Evolutionary conservation across 1,140 invertebrate species (phyloP), one percentile per base, ranked within the genome.

Genomic region (Trichonephila clavipes): DNA sequence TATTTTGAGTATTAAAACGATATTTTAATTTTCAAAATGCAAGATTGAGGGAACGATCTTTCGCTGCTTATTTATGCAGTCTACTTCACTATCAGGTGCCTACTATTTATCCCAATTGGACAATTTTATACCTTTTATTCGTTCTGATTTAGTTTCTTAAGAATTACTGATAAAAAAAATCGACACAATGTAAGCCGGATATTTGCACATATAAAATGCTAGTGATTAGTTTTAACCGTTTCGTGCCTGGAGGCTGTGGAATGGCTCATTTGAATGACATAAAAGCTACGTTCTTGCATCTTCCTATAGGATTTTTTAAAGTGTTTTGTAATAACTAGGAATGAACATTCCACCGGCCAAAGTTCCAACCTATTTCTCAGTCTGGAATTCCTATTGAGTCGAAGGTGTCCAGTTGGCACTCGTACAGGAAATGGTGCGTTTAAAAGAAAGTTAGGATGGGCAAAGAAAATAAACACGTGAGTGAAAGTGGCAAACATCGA

Each of bases 321-420:
- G 28, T 2, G 28, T 4, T 28, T 72, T 72, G 28, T 72, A 72
- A 72, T 72, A 34, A 72, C 69, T 72, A 72, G 16, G 69, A 72
- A 72, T 72, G 69, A 18, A 24, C n/a, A n/a, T 66, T 66, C 21
- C 64, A 21, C 64, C 8, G 64, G n/a, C 21, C 21, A 66, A 66
- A 66, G 64, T 72, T 72, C 69, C 69, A 72, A 34, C 69, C 69
- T 72, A 72, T 72, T 72, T 72, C 28, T 34, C 69, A 72, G 14
- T 2, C 69, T 72, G 69, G 28, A 72, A 72, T 72, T 72, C 16
- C 69, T 12, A 34, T 72, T 72, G 69, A 72, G 24, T 10, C 28
- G 14, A 66, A 24, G 64, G 21, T n/a, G n/a, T 21, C 21, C 21
- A 66, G 64, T 21, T 66, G 64, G 64, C 64, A 66, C 21, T 12